phyloP scores from a whole-genome alignment of 1,140 invertebrate species.

The Pogonognathellus flavescens region DNA sequence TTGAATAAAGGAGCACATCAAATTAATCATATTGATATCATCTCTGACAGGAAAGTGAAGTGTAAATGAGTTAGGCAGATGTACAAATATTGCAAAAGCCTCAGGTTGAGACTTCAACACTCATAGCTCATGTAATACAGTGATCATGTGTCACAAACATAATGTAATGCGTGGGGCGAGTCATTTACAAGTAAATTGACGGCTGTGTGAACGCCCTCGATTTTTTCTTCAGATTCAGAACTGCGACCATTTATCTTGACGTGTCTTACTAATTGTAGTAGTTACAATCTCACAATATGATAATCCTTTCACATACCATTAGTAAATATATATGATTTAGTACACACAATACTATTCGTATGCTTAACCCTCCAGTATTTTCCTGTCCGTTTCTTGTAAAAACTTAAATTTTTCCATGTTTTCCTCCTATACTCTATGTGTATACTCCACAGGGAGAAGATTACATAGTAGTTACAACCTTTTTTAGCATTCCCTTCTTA shows the following conservation, averaged over 20 bases:
- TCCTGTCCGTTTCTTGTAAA: background rate
- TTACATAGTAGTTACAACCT: background rate
- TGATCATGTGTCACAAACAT: constrained; percentile 6
- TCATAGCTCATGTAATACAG: background rate
- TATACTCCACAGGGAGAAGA: background rate
- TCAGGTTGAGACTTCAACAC: background rate
- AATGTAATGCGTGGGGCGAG: constrained; percentile 50
- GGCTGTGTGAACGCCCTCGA: constrained; percentile 34
- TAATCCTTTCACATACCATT: background rate
- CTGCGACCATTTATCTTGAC: background rate
- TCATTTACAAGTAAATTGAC: constrained; percentile 38
- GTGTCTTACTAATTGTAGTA: background rate
- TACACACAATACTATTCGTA: no score
- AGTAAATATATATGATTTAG: background rate
- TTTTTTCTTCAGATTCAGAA: background rate
- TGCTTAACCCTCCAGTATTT: no score
- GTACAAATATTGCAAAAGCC: no score
- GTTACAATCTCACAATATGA: background rate
- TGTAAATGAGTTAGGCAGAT: no score
- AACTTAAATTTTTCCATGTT: background rate
- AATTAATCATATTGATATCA: no score
- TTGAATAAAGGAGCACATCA: no score
- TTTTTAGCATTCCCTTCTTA: background rate
- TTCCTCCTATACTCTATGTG: background rate
- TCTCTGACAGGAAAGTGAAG: no score